Conservation (phyloP, 2,888 invertebrate genomes). For the Lithophane semibrunnea region DNA sequence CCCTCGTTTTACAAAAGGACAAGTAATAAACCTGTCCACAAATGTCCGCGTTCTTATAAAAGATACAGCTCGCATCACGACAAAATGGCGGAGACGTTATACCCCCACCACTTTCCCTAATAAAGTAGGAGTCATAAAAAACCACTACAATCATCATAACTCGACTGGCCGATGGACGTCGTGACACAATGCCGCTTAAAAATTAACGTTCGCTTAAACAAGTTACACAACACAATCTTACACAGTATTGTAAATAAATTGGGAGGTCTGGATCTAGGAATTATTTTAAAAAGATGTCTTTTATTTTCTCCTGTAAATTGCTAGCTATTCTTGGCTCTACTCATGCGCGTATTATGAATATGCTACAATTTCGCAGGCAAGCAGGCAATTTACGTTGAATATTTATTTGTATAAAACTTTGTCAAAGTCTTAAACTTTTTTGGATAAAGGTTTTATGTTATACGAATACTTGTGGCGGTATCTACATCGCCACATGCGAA, state of each 20-base stretch:
- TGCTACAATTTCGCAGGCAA: conserved; percentile 2
- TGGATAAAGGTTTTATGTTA: neutral
- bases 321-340: conserved; percentile 31
- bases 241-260: conserved; percentile 63
- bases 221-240: conserved; percentile 60
- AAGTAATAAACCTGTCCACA: conserved; percentile 82
- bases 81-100: conserved; percentile 77
- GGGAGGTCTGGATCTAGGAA: conserved; percentile 22
- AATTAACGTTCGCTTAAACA: conserved; percentile 77
- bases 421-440: neutral
- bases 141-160: conserved; percentile 90
- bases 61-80: conserved; percentile 80
- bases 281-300: conserved; percentile 23
- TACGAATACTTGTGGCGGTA: no score
- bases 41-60: conserved; percentile 80
- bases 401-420: conserved; percentile 14
- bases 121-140: conserved; percentile 86
- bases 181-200: conserved; percentile 79
- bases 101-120: conserved; percentile 83
- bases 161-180: conserved; percentile 73
- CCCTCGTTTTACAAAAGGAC: conserved; percentile 78
- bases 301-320: conserved; percentile 30
- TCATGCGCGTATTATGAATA: conserved; percentile 25
- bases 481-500: no score
- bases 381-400: neutral